These are phyloP conservation scores for Uloborus diversus DNA, from an alignment of 1,140 invertebrate species.

Conservation along the genomic window DNA sequence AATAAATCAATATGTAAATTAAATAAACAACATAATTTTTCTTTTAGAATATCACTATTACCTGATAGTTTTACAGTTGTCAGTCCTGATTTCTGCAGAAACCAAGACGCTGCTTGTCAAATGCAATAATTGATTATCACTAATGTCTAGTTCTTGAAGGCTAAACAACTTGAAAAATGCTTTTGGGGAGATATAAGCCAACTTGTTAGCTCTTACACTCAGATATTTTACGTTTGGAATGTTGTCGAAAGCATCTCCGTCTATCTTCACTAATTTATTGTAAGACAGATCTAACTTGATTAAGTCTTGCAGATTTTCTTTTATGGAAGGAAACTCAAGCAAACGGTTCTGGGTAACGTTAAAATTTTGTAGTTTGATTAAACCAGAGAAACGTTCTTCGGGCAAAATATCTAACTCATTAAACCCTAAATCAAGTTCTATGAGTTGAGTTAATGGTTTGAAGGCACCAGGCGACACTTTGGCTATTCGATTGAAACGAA, in stretches of 20 bases:
- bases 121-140: constrained; percentile 83
- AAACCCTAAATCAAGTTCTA: constrained; percentile 80
- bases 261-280: constrained; percentile 82
- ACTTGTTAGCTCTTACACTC: constrained; percentile 83
- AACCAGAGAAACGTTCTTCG: constrained; percentile 81
- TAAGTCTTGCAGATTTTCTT: constrained; percentile 77
- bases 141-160: constrained; percentile 80
- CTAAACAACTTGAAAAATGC: constrained; percentile 83
- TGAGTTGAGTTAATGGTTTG: constrained; percentile 76
- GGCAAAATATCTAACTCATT: constrained; percentile 86
- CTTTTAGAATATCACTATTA: background rate
- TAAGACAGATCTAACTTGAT: constrained; percentile 79
- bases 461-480: constrained; percentile 86
- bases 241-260: constrained; percentile 71
- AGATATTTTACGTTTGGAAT: constrained; percentile 35
- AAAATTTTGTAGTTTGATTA: constrained; percentile 75
- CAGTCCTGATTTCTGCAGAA: constrained; percentile 32
- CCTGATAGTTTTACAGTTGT: constrained; percentile 40
- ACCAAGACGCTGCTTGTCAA: constrained; percentile 68
- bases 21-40: no score
- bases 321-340: constrained; percentile 83
- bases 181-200: constrained; percentile 79
- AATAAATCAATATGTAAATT: no score
- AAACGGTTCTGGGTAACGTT: constrained; percentile 86
- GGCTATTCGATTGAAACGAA: constrained; percentile 78